Percentiles rank a stretch among this genome's conserved stretches.
Evolutionary conservation across 2,113 vertebrate species (phyloP).

Genomic region (Amazona guildingii): DNA sequence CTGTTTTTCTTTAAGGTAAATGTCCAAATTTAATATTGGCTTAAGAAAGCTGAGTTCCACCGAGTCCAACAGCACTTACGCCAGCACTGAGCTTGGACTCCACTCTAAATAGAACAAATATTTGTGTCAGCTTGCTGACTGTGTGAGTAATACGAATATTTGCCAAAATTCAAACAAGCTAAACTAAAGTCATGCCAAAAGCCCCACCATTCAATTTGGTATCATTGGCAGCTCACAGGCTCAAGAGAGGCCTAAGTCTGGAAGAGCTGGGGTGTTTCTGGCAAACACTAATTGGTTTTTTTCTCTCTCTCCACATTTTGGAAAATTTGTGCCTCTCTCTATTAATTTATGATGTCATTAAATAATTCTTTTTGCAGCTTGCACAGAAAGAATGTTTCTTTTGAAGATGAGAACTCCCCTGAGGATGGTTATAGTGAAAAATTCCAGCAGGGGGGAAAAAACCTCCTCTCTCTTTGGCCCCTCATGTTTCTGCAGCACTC

Average conservation of each 20-base stretch:
- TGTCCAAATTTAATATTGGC: conserved; percentile 51
- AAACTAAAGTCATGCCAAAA: conserved; percentile 44
- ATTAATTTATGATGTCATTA: conserved; percentile 72
- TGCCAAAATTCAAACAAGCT: conserved; percentile 63
- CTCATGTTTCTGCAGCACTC: neutral
- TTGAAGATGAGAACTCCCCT: conserved; percentile 61
- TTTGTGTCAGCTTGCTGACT: conserved; percentile 61
- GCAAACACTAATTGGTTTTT: neutral
- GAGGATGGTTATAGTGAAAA: conserved; percentile 44
- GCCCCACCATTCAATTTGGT: conserved; percentile 52
- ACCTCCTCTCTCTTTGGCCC: neutral
- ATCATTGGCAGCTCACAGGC: conserved; percentile 38
- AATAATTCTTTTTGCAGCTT: conserved; percentile 72
- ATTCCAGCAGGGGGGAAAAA: conserved; percentile 13
- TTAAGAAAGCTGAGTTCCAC: neutral
- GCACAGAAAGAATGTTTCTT: conserved; percentile 62
- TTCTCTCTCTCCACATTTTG: conserved; percentile 41
- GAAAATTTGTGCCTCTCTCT: conserved; percentile 60
- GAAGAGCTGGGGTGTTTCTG: conserved; percentile 45
- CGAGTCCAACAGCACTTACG: neutral
- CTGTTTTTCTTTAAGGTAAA: conserved; percentile 57
- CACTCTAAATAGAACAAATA: conserved; percentile 62
- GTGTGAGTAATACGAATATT: conserved; percentile 51
- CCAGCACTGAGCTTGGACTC: conserved; percentile 51
- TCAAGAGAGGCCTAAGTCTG: conserved; percentile 54